phyloP scores from a whole-genome alignment of 2,888 invertebrate species.

The Hoplodrina ambigua region DNA sequence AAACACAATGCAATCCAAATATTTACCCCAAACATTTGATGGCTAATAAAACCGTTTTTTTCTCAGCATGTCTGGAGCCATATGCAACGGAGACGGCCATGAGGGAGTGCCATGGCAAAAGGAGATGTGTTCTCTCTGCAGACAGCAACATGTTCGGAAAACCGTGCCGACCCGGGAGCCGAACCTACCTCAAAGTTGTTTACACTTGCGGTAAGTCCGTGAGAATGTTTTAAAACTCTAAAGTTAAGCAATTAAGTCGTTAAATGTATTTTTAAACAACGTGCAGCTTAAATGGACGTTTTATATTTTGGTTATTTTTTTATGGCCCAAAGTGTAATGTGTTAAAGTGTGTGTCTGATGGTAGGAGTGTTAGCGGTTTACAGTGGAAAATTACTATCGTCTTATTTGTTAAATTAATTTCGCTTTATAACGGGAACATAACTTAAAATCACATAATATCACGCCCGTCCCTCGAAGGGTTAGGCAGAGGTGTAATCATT shows the following conservation, averaged over 20 bases:
- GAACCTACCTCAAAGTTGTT: slow-evolving; percentile 96
- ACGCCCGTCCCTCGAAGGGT: too few species aligned
- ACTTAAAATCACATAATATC: too few species aligned
- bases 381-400: background rate
- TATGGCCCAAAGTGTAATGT: slow-evolving; percentile 30
- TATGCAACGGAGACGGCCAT: slow-evolving; percentile 98
- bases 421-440: too few species aligned
- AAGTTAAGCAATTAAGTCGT: slow-evolving; percentile 54
- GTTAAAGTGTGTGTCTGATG: slow-evolving; percentile 8
- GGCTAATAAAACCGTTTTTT: slow-evolving; percentile 51
- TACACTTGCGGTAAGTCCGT: slow-evolving; percentile 95
- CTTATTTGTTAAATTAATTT: background rate
- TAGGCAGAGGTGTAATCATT: too few species aligned
- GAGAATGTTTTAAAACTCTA: slow-evolving; percentile 51
- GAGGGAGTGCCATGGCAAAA: slow-evolving; percentile 95
- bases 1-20: slow-evolving; percentile 25
- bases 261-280: slow-evolving; percentile 48
- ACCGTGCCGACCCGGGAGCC: slow-evolving; percentile 94
- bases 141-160: slow-evolving; percentile 95
- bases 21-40: slow-evolving; percentile 52
- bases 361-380: background rate
- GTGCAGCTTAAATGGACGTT: slow-evolving; percentile 36
- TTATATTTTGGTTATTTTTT: slow-evolving; percentile 40
- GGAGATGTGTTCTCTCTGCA: slow-evolving; percentile 94
- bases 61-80: slow-evolving; percentile 95